These are phyloP conservation scores for Polydrusus pterygomalis DNA, from an alignment of 2,888 invertebrate genomes.

Conservation along the genomic window DNA sequence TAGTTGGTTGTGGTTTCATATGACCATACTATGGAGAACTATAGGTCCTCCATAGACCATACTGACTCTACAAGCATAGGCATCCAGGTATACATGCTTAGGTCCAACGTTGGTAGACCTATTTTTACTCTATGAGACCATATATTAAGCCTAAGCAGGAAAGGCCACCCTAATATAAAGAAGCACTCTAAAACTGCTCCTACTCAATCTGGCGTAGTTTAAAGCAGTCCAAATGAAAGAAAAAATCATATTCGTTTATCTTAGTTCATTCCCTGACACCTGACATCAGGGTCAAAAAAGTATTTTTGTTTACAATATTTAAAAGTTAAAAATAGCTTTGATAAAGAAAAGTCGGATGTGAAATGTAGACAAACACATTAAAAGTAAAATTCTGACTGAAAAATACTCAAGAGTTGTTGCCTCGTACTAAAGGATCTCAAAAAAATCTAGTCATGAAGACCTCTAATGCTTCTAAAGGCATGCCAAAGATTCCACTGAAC, in stretches of 20 bases:
- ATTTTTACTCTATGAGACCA: too few species aligned
- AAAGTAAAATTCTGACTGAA: slow-evolving; percentile 1
- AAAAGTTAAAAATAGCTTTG: slow-evolving; percentile 2
- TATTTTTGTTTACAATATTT: slow-evolving; percentile 23
- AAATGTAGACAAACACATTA: slow-evolving; percentile 17
- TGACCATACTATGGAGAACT: too few species aligned
- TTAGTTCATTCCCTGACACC: not conserved
- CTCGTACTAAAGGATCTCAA: slow-evolving; percentile 11
- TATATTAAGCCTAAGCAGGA: not conserved
- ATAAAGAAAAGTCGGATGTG: not conserved
- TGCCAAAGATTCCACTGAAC: slow-evolving; percentile 43
- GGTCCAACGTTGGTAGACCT: too few species aligned
- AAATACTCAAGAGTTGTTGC: slow-evolving; percentile 9
- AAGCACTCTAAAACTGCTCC: too few species aligned
- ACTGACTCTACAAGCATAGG: not conserved
- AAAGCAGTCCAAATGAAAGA: not conserved
- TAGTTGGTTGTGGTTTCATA: too few species aligned
- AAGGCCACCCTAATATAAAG: not conserved
- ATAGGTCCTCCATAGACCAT: too few species aligned
- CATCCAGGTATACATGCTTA: not conserved
- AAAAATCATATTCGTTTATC: not conserved
- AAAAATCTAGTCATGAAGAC: slow-evolving; percentile 45
- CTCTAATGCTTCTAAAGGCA: slow-evolving; percentile 9
- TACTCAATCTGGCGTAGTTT: too few species aligned
- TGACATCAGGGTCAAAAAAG: not conserved